A percentile compares a stretch with the other conserved stretches of the same genome.
Evolutionary conservation across 2,797 vertebrate genomes (phyloP).

Genomic region (Sebastes matsubarae): DNA sequence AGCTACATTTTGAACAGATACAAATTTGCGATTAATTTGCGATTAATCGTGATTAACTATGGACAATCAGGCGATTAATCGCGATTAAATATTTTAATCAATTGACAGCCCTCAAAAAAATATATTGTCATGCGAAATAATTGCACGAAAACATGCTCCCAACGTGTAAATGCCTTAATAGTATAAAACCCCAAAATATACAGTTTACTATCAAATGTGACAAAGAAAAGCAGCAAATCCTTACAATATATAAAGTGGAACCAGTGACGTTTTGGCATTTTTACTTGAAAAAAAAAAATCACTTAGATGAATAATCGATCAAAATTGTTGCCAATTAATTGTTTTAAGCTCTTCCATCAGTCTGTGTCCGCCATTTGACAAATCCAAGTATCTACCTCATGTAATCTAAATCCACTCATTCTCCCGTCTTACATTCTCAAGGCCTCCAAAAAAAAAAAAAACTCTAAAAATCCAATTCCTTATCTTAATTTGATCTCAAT

Average conservation of each 20-base stretch:
- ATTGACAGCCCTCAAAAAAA: no score
- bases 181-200: neutral
- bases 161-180: no score
- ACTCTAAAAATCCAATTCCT: conserved; percentile 52
- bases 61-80: no score
- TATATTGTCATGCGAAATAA: no score
- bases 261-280: neutral
- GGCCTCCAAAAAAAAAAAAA: conserved; percentile 39
- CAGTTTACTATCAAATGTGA: neutral
- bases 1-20: no score
- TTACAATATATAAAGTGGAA: neutral
- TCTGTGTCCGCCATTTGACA: neutral
- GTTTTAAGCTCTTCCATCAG: conserved; percentile 9
- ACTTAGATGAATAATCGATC: neutral
- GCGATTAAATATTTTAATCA: no score
- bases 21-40: no score
- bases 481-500: conserved; percentile 81
- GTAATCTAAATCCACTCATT: conserved; percentile 30
- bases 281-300: fast-evolving
- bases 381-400: neutral
- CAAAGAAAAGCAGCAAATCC: neutral
- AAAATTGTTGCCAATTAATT: neutral
- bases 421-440: conserved; percentile 17
- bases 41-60: no score
- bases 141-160: no score